phyloP scores from a whole-genome alignment of 2,797 vertebrate species.

The Aphelocoma californica region DNA sequence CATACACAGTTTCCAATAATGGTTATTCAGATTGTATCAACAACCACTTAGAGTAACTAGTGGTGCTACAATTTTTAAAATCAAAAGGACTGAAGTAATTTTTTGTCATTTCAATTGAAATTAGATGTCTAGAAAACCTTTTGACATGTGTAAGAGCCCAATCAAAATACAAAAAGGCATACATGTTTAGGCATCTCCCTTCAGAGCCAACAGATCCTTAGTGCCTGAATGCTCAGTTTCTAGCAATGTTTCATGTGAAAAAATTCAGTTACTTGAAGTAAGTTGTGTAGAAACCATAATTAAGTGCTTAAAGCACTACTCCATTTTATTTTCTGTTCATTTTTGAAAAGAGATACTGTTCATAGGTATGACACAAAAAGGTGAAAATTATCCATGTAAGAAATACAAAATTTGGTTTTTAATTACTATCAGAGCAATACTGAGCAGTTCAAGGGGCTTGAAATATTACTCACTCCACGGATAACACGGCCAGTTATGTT shows the following conservation, averaged over 20 bases:
- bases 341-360: background rate
- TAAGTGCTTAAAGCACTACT: background rate
- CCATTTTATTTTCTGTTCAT: background rate
- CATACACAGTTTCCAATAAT: background rate
- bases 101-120: background rate
- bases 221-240: background rate
- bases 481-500: background rate
- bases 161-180: background rate
- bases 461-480: background rate
- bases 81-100: background rate
- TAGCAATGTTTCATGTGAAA: background rate
- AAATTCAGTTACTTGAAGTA: background rate
- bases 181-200: background rate
- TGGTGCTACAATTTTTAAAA: background rate
- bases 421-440: background rate
- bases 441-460: background rate
- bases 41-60: background rate
- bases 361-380: background rate
- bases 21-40: background rate
- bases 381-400: background rate
- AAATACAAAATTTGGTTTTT: background rate
- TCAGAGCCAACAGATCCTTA: background rate
- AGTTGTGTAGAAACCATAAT: background rate
- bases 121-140: background rate
- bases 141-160: background rate